Conservation (phyloP, 2,888 invertebrate species). For the Steinernema carpocapsae region DNA sequence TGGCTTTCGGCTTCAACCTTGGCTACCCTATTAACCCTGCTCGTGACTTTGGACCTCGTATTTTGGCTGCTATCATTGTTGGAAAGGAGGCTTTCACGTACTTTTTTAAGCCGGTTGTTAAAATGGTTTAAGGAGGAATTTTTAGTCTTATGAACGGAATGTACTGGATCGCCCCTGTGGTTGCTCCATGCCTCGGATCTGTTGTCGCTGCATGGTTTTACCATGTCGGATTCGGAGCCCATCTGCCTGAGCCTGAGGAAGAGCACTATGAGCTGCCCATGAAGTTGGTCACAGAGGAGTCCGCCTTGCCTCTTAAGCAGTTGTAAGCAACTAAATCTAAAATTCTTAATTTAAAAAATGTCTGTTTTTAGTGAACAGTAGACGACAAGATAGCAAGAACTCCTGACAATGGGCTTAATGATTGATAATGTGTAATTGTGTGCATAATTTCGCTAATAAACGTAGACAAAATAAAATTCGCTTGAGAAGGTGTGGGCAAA, state of each 20-base stretch:
- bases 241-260: background rate
- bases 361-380: background rate
- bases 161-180: constrained; percentile 3
- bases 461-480: too few relatives aligned
- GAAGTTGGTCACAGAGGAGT: constrained; percentile 11
- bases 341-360: background rate
- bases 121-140: background rate
- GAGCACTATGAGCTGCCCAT: background rate
- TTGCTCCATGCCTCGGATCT: constrained; percentile 2
- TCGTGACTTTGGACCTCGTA: constrained; percentile 33
- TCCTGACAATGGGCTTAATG: too few relatives aligned
- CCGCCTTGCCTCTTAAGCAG: constrained; percentile 3
- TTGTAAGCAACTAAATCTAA: background rate
- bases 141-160: background rate
- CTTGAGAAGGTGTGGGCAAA: too few relatives aligned
- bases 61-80: background rate
- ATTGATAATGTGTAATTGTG: too few relatives aligned
- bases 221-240: constrained; percentile 13
- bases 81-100: constrained; percentile 5
- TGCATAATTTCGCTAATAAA: too few relatives aligned
- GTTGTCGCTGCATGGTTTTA: constrained; percentile 7
- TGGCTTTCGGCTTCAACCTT: constrained; percentile 31
- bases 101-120: background rate
- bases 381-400: too few relatives aligned
- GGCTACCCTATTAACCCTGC: constrained; percentile 38